Conservation (phyloP, 2,797 vertebrate genomes). For the Pristis pectinata region DNA sequence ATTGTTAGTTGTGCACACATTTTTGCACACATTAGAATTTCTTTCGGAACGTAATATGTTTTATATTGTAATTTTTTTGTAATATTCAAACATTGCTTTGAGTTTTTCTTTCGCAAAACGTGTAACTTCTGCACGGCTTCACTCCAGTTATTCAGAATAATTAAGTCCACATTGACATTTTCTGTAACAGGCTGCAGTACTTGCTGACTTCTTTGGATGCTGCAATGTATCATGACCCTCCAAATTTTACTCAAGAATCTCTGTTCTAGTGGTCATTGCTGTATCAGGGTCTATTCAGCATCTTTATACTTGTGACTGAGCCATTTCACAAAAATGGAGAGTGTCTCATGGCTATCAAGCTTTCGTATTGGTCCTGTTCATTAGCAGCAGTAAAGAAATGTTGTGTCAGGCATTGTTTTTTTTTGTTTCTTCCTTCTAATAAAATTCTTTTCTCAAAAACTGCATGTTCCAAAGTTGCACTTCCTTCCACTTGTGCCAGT, state of each 20-base stretch:
- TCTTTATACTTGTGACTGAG: background rate
- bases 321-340: background rate
- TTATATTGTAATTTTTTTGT: background rate
- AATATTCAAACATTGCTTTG: background rate
- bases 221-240: background rate
- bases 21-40: background rate
- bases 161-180: background rate
- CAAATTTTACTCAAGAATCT: background rate
- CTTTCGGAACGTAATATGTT: background rate
- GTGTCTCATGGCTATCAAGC: background rate
- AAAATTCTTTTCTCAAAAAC: background rate
- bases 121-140: background rate
- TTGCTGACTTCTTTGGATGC: background rate
- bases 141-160: background rate
- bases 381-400: background rate
- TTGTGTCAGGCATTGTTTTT: background rate
- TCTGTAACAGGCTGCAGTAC: background rate
- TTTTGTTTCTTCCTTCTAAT: background rate
- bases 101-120: background rate
- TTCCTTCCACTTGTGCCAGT: background rate
- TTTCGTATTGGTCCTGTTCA: background rate
- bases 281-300: background rate
- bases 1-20: background rate
- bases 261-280: too few relatives aligned
- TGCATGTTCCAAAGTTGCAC: background rate